Evolutionary conservation across 1,140 invertebrate genomes (phyloP).

Genomic region (Marisa cornuarietis): DNA sequence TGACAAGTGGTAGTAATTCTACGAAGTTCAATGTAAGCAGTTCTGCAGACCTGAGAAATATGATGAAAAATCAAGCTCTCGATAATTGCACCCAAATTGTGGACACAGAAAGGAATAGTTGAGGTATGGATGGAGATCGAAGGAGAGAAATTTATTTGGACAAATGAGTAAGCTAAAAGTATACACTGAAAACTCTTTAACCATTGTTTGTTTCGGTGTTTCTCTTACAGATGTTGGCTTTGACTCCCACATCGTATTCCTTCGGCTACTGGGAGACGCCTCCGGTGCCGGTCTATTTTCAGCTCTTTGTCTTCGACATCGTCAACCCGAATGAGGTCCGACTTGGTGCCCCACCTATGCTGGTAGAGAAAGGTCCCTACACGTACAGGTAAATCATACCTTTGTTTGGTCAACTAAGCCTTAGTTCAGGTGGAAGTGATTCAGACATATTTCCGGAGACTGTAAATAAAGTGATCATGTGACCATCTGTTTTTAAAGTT

Average conservation of each 20-base stretch:
- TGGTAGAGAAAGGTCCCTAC: slow-evolving; percentile 86
- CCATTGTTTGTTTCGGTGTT: neutral
- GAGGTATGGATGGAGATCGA: neutral
- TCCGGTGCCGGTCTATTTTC: slow-evolving; percentile 66
- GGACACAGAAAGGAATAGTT: neutral
- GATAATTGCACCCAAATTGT: no score
- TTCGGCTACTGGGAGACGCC: slow-evolving; percentile 64
- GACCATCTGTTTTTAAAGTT: neutral
- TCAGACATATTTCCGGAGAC: neutral
- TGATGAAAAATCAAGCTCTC: no score
- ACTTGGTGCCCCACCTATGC: slow-evolving; percentile 79
- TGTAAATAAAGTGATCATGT: neutral
- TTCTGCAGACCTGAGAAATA: no score
- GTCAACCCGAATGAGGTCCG: slow-evolving; percentile 90
- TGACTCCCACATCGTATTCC: slow-evolving; percentile 52
- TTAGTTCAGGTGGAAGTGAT: neutral
- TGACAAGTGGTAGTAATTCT: no score
- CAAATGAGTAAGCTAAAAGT: neutral
- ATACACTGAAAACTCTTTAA: no score
- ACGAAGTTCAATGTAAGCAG: no score
- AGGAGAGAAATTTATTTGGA: no score
- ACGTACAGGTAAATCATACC: slow-evolving; percentile 52
- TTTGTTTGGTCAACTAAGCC: no score
- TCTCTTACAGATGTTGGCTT: slow-evolving; percentile 45
- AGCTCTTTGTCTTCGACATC: slow-evolving; percentile 82